These are phyloP conservation scores for Drosophila lacteicornis DNA, from an alignment of 1,140 invertebrate genomes.

Conservation along the genomic window DNA sequence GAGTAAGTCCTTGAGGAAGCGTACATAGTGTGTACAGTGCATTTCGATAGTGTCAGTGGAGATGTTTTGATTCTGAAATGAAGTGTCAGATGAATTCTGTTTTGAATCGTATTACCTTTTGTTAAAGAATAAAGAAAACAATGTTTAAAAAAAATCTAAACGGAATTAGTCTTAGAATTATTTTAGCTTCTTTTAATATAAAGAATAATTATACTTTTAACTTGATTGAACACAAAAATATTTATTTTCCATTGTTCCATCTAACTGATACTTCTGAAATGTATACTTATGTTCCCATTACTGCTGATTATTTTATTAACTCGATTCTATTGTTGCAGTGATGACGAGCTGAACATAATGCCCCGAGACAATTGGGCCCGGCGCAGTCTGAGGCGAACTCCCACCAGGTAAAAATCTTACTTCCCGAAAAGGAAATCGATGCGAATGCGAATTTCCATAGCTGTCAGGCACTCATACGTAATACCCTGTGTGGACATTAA, in stretches of 20 bases:
- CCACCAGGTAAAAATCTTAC: conserved; percentile 87
- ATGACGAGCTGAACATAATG: conserved; percentile 86
- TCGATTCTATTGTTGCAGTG: conserved; percentile 60
- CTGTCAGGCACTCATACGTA: conserved; percentile 26
- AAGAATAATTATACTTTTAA: too few relatives aligned
- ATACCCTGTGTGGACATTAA: conserved; percentile 18
- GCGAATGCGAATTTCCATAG: conserved; percentile 32
- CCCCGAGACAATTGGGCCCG: conserved; percentile 91
- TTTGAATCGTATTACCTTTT: not conserved
- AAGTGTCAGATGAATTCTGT: not conserved
- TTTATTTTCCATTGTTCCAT: not conserved
- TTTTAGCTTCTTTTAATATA: not conserved
- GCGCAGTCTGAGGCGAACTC: conserved; percentile 90
- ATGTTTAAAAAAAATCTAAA: too few relatives aligned
- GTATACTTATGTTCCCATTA: not conserved
- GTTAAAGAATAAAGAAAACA: too few relatives aligned
- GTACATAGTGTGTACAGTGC: not conserved
- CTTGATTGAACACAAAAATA: too few relatives aligned
- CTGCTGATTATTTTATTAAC: conserved; percentile 50
- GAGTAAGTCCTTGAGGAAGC: conserved; percentile 51
- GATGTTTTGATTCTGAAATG: not conserved
- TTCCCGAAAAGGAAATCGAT: conserved; percentile 27
- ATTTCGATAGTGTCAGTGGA: not conserved
- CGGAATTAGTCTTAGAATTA: too few relatives aligned
- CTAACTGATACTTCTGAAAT: conserved; percentile 5